These are phyloP conservation scores for Cyclopterus lumpus DNA, from an alignment of 2,797 vertebrate species.

Conservation along the genomic window DNA sequence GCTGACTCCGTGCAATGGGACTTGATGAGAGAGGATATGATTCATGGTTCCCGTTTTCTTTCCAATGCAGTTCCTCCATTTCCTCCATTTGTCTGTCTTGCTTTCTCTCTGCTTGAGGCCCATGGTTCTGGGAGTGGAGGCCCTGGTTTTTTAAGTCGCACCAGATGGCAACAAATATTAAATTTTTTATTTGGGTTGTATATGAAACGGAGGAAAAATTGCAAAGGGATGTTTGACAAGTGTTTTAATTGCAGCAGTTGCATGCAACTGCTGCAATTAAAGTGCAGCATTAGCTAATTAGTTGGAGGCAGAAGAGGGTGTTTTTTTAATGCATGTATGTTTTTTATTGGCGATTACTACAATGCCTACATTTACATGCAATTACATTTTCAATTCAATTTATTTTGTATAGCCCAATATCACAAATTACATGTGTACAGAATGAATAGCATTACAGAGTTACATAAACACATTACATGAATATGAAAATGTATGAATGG, in stretches of 20 bases:
- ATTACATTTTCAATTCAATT: too few relatives aligned
- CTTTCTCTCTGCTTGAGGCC: conserved; percentile 24
- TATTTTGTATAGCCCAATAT: too few relatives aligned
- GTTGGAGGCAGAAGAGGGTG: conserved; percentile 57
- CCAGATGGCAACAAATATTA: conserved; percentile 84
- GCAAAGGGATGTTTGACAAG: conserved; percentile 80
- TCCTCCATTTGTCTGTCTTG: conserved; percentile 36
- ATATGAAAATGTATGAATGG: too few relatives aligned
- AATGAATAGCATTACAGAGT: too few relatives aligned
- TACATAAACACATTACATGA: too few relatives aligned
- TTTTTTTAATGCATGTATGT: too few relatives aligned
- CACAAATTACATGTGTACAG: too few relatives aligned
- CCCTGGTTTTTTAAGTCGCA: conserved; percentile 67
- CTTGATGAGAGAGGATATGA: conserved; percentile 67
- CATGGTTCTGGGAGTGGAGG: conserved; percentile 23
- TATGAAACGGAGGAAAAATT: conserved; percentile 72
- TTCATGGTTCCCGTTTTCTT: conserved; percentile 66
- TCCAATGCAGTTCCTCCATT: conserved; percentile 55
- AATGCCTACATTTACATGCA: too few relatives aligned
- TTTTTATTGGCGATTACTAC: too few relatives aligned
- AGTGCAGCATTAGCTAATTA: conserved; percentile 83
- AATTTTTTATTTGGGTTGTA: conserved; percentile 79
- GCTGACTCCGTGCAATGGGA: conserved; percentile 60
- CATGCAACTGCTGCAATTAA: conserved; percentile 82
- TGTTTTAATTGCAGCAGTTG: conserved; percentile 82